Evolutionary conservation across 2,888 invertebrate genomes (phyloP), one percentile per base, ranked within the genome.

Genomic region (Philereme transversata): DNA sequence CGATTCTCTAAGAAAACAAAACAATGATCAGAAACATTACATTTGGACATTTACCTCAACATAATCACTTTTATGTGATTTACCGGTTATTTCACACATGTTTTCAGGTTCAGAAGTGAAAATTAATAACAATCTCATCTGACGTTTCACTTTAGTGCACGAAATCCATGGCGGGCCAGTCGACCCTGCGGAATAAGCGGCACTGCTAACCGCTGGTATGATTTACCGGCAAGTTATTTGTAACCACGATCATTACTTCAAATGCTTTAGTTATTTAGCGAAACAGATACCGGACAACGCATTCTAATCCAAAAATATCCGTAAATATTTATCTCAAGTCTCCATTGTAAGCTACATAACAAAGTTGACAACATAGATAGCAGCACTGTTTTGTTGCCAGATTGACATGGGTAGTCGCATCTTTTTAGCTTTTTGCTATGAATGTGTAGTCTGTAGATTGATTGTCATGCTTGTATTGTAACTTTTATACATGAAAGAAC

Each of bases 351-450:
- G 81, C 85, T 88, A 84, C 85, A 85, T 87, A 88, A 87, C 87
- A 89, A 88, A 95, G 95, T 95, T 96, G 96, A 96, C 96, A 96
- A 95, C 94, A 94, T 93, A 96, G 96, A 94, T 95, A 95, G 96
- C 96, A 94, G 93, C 94, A 94, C 93, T 85, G 90, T 91, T 92
- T 90, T 88, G 92, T 91, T 92, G 87, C 90, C 88, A 88, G 88
- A 88, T 87, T 91, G 93, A 93, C 93, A 86, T 93, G 91, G 92
- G 84, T 79, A 82, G 88, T 88, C 87, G 88, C 87, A 88, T 88
- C 85, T 84, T 84, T 76, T 75, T 73, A 67, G 64, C 65, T 65
- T 71, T 78, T 76, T 68, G 58, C 62, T 75, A 72, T 69, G 67
- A 75, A 76, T 79, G 73, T 77, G 74, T 78, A 74, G 60, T 35